Base-by-base conservation (phyloP, 1,140 invertebrate species). In the Drosophila quadrilineata region DNA sequence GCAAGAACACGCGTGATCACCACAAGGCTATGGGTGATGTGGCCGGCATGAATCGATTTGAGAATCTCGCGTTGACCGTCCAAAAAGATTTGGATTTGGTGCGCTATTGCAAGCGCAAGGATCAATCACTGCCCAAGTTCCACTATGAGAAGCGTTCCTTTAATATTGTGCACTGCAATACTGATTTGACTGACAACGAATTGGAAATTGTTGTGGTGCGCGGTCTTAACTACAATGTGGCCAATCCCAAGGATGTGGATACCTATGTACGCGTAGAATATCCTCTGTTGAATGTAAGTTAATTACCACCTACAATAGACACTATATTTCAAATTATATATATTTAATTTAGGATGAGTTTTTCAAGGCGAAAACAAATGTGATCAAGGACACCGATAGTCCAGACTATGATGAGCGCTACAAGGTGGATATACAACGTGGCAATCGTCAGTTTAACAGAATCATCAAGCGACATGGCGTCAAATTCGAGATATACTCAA, bases 261-360 rank as follows among this genome's bases (percentile, higher is more conserved):
- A 98, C 97, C 2, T 99, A 97, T 90, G 95, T 99, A 3, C 97
- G 95, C 88, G 96, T 95, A 77, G 97, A 98, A 88, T 97, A 99
- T 90, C 97, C 97, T 2, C 97, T 94, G 89, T 96, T 97, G 6
- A 93, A 93, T 88, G 95, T 96, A 91, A 92, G 92, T 49, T 41
- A 17, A 10, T 28, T 4, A 22, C 10, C 12, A 17, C 6, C 19
- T 2, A 0, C 6, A 14, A 4, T 3, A 0, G 4, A 6, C 8
- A 5, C 3, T 0, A n/a, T 24, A 16, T 21, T 5, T 16, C 21
- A 10, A 10, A 3, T 9, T 45, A 2, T 50, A 12, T 56, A 58
- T 14, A 1, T 3, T 3, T 21, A 1, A 75, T 91, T 2, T 88
- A 96, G 92, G 97, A 99, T 62, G 93, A 93, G 73, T 93, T 94